phyloP scores from a whole-genome alignment of 2,797 vertebrate genomes.

The Xenentodon cancila region DNA sequence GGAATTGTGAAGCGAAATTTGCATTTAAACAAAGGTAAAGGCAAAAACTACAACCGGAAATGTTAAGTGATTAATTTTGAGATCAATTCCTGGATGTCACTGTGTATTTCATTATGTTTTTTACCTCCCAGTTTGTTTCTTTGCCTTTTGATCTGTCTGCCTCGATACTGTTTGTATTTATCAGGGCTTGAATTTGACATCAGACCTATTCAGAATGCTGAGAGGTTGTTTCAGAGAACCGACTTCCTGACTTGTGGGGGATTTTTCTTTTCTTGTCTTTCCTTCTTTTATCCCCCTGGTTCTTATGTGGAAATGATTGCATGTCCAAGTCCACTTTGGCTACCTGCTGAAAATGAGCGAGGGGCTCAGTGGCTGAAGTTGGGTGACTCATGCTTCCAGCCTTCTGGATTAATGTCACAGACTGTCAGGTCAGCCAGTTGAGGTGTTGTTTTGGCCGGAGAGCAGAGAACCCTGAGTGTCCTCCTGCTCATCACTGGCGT shows the following conservation, averaged over 20 bases:
- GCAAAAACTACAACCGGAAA: neutral
- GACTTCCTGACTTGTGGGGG: neutral
- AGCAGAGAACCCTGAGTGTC: slow-evolving; percentile 59
- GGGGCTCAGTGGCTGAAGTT: slow-evolving; percentile 48
- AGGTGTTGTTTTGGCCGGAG: slow-evolving; percentile 55
- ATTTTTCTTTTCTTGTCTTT: neutral
- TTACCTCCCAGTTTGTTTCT: neutral
- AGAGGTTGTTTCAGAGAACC: neutral
- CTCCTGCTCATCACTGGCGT: slow-evolving; percentile 41
- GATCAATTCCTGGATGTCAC: neutral
- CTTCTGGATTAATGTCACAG: slow-evolving; percentile 29
- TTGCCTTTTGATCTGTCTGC: neutral
- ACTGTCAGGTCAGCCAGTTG: slow-evolving; percentile 69
- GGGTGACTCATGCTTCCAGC: slow-evolving; percentile 26
- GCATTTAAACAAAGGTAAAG: neutral
- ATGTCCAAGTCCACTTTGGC: slow-evolving; percentile 40
- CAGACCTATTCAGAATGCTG: neutral
- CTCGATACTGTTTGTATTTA: too few relatives aligned
- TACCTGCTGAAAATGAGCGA: slow-evolving; percentile 38
- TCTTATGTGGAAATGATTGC: slow-evolving; percentile 13
- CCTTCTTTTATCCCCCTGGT: neutral
- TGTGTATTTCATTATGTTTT: neutral
- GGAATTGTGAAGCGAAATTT: neutral
- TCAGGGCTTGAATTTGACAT: too few relatives aligned
- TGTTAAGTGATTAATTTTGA: neutral